Percentiles rank a stretch among this genome's conserved stretches.
Conservation (phyloP, 53 echinoderm and acorn worm genomes). For the Apostichopus leukothele region DNA sequence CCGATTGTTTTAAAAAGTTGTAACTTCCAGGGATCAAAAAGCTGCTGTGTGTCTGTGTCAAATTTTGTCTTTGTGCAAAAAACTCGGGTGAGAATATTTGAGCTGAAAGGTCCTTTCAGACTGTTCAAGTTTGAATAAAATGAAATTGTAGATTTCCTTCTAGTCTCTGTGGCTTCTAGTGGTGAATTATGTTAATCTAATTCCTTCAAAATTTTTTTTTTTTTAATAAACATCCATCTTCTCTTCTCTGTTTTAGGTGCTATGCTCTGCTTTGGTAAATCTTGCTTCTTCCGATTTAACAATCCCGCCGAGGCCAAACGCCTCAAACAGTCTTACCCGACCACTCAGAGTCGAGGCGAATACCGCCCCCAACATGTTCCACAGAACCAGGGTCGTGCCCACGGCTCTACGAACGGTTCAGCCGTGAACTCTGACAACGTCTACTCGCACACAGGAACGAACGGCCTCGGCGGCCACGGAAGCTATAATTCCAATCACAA, state of each 20-base stretch:
- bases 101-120: no score
- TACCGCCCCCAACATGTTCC: conserved; percentile 34
- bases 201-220: no score
- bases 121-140: no score
- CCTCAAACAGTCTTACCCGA: conserved; percentile 53
- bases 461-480: conserved; percentile 2
- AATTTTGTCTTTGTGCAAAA: no score
- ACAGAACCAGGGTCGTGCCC: not conserved
- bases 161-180: no score
- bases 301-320: conserved; percentile 82
- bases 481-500: conserved; percentile 86
- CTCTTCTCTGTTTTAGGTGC: conserved; percentile 63
- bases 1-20: no score
- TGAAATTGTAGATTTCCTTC: no score
- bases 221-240: no score
- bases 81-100: no score
- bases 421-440: not conserved
- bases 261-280: conserved; percentile 96
- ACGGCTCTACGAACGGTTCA: not conserved
- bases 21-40: no score
- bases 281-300: conserved; percentile 90
- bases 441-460: not conserved
- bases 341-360: conserved; percentile 50
- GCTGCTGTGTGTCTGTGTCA: no score
- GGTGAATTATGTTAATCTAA: no score